Evolutionary conservation across 2,113 vertebrate genomes (phyloP).

Genomic region (Hydrolagus affinis): DNA sequence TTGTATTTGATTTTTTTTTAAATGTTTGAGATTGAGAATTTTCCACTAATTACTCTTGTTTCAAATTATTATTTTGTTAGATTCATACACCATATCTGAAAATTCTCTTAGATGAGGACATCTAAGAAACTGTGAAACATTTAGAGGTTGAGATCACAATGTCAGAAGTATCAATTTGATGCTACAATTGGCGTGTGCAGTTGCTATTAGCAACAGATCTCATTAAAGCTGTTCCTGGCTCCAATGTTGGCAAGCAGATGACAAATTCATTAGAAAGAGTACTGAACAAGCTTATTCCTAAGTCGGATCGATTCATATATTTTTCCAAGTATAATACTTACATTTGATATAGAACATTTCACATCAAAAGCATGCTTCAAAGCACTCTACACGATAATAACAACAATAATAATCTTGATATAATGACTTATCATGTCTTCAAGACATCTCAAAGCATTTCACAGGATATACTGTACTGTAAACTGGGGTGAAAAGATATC

Average conservation of each 20-base stretch:
- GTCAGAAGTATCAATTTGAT: conserved; percentile 38
- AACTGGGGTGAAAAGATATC: no score
- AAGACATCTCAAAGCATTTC: no score
- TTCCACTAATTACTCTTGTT: not conserved
- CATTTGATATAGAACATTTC: no score
- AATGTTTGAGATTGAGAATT: no score
- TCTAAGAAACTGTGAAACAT: conserved; percentile 34
- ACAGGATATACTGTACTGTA: no score
- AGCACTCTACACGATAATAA: no score
- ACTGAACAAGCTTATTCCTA: not conserved
- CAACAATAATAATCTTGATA: no score
- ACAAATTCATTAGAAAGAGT: conserved; percentile 38
- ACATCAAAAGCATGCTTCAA: no score
- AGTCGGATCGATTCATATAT: no score
- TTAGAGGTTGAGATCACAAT: conserved; percentile 36
- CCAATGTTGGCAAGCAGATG: conserved; percentile 36
- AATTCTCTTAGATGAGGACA: not conserved
- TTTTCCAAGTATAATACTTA: no score
- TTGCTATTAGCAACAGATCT: conserved; percentile 41
- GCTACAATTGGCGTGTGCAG: conserved; percentile 40
- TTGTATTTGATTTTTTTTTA: not conserved
- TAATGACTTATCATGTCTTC: no score
- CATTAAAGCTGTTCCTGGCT: conserved; percentile 40
- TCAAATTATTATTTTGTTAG: conserved; percentile 29
- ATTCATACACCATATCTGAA: not conserved